These are phyloP conservation scores for Polydrusus tereticollis DNA, from an alignment of 2,888 invertebrate species.

Conservation along the genomic window DNA sequence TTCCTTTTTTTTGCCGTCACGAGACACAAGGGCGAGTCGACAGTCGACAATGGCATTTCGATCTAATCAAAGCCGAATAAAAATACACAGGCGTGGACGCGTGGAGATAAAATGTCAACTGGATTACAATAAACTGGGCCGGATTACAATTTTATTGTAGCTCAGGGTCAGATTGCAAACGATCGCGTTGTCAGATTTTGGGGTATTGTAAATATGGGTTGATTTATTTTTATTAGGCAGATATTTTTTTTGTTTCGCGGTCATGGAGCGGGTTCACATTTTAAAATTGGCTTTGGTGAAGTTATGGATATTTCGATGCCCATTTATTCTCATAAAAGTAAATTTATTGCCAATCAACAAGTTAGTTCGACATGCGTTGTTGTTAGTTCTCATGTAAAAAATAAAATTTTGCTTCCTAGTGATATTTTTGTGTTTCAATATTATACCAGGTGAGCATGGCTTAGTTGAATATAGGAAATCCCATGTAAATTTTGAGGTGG, in stretches of 20 bases:
- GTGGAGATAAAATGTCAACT: slow-evolving; percentile 46
- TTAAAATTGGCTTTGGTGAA: background rate
- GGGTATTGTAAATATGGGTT: slow-evolving; percentile 17
- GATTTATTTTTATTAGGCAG: slow-evolving; percentile 14
- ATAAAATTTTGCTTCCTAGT: background rate
- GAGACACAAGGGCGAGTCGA: slow-evolving; percentile 25
- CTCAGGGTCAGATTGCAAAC: slow-evolving; percentile 41
- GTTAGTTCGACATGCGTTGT: background rate
- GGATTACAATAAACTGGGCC: slow-evolving; percentile 47
- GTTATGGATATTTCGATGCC: background rate
- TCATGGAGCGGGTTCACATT: background rate
- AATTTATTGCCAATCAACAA: background rate
- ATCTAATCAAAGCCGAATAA: slow-evolving; percentile 48
- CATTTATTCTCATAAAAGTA: no score
- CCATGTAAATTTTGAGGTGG: no score
- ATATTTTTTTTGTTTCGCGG: background rate
- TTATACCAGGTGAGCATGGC: no score
- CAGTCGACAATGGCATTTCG: slow-evolving; percentile 46
- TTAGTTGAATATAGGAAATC: no score
- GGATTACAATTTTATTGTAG: slow-evolving; percentile 47
- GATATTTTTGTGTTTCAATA: background rate
- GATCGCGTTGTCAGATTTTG: slow-evolving; percentile 26
- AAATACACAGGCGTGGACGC: slow-evolving; percentile 49
- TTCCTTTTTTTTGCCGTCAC: slow-evolving; percentile 40
- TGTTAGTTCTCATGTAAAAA: no score